Percentiles rank a stretch among this genome's conserved stretches.
Evolutionary conservation across 30 jellyfish, hydroid and myxozoan genomes (phyloP).

Genomic region (Sanderia malayensis): DNA sequence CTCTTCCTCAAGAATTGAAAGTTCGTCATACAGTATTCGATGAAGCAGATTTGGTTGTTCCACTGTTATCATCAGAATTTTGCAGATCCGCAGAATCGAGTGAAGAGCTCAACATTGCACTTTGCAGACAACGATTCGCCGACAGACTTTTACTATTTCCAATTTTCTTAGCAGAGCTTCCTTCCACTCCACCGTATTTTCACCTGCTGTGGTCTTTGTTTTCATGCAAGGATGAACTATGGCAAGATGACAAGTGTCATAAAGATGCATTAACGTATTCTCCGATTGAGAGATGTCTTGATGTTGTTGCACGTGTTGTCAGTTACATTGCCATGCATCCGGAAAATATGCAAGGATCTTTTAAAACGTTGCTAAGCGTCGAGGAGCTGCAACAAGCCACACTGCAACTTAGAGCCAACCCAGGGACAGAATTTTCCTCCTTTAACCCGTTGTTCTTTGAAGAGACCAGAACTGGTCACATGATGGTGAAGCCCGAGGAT

Average conservation of each 20-base stretch:
- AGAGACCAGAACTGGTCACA: conserved; percentile 33
- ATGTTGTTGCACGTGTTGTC: conserved; percentile 52
- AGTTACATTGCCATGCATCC: conserved; percentile 22
- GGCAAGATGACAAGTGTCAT: conserved; percentile 22
- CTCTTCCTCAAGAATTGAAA: conserved; percentile 46
- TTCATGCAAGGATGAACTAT: conserved; percentile 54
- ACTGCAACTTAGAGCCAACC: conserved; percentile 35
- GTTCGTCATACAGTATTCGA: conserved; percentile 66
- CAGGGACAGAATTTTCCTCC: conserved; percentile 8
- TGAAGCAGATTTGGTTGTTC: conserved; percentile 60
- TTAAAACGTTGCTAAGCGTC: conserved; percentile 67
- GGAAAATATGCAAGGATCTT: conserved; percentile 37
- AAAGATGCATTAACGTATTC: neutral
- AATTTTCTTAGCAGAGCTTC: conserved; percentile 50
- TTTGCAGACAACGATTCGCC: conserved; percentile 77
- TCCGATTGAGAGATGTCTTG: conserved; percentile 32
- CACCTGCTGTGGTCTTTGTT: conserved; percentile 63
- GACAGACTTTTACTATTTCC: conserved; percentile 63
- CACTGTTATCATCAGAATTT: conserved; percentile 58
- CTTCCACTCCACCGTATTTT: conserved; percentile 66
- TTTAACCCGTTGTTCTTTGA: conserved; percentile 51
- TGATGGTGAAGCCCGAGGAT: neutral
- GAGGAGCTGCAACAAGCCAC: conserved; percentile 62
- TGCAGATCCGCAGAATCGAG: conserved; percentile 39
- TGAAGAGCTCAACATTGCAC: conserved; percentile 76